These are phyloP conservation scores for Ovis canadensis DNA, from an alignment of 2,113 vertebrate genomes.

Conservation along the genomic window DNA sequence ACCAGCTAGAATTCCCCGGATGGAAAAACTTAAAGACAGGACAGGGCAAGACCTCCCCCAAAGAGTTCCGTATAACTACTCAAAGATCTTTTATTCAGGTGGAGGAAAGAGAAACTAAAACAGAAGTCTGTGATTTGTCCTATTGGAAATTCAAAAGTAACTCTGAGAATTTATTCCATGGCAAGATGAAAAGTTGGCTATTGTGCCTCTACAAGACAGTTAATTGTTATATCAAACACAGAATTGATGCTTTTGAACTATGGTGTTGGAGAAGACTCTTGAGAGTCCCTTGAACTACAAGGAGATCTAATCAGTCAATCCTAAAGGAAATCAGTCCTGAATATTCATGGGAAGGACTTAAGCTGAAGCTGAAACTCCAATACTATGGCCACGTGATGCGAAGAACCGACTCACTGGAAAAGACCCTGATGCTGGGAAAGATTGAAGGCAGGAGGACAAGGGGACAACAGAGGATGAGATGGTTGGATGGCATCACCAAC, in stretches of 20 bases:
- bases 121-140: neutral
- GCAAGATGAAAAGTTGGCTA: neutral
- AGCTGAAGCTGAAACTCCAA: neutral
- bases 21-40: neutral
- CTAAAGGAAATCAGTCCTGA: neutral
- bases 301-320: neutral
- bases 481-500: neutral
- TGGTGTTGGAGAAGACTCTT: neutral
- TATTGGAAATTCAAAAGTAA: conserved; percentile 20
- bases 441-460: neutral
- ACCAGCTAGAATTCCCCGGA: neutral
- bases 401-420: neutral
- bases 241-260: neutral
- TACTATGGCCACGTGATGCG: rapidly evolving
- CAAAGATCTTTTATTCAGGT: neutral
- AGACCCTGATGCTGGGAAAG: neutral
- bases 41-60: neutral
- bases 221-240: neutral
- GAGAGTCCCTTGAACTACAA: neutral
- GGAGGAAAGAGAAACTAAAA: neutral
- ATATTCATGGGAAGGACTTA: neutral
- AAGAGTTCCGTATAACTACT: neutral
- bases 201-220: neutral
- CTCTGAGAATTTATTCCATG: conserved; percentile 20
- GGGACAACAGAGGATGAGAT: neutral